Base-by-base conservation (phyloP, 2,888 invertebrate genomes). In the Frankliniella intonsa region DNA sequence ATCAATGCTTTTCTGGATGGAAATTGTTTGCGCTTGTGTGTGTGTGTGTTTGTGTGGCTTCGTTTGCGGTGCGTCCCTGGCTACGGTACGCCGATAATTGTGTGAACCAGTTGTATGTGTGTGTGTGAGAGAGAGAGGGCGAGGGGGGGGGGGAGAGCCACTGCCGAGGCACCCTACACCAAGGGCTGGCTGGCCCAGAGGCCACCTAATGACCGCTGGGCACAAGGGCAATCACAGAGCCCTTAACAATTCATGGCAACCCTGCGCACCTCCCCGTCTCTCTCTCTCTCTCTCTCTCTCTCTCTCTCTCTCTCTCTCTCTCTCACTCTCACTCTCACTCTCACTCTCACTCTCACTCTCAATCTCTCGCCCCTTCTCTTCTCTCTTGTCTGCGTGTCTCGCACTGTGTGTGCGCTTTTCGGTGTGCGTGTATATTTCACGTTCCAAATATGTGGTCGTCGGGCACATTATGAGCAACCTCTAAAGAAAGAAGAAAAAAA, bases 221-320 rank as follows among this genome's bases (percentile, higher is more conserved):
- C 69, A 69, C 69, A 69, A 69, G 69, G 69, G 69, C 69, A 69
- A 69, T 69, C 69, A 69, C 69, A 10, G 69, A 10, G n/a, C 69
- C 69, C 69, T 69, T 69, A 69, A 69, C 69, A 69, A 69, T 69
- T 69, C 69, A 69, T 69, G 69, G 55, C 17, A 55, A 12, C 12
- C 55, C 55, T 5, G 14, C 55, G 55, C 55, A 55, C n/a, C 69
- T 22, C 22, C 69, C 69, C 69, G n/a, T n/a, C 5, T 38, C 55
- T 19, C 55, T 12, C 55, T 55, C 55, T 17, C 55, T 17, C 17
- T 55, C 55, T 55, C 55, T 38, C 38, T 1, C 55, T 3, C 55
- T 14, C 55, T 14, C 1, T 14, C 55, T 14, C 38, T 38, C 38
- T 1, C 55, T 3, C 55, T 14, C 55, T 14, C 1, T 14, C 55